These are phyloP conservation scores for Pipistrellus pygmaeus DNA, from an alignment of 2,797 vertebrate genomes.

Conservation along the genomic window DNA sequence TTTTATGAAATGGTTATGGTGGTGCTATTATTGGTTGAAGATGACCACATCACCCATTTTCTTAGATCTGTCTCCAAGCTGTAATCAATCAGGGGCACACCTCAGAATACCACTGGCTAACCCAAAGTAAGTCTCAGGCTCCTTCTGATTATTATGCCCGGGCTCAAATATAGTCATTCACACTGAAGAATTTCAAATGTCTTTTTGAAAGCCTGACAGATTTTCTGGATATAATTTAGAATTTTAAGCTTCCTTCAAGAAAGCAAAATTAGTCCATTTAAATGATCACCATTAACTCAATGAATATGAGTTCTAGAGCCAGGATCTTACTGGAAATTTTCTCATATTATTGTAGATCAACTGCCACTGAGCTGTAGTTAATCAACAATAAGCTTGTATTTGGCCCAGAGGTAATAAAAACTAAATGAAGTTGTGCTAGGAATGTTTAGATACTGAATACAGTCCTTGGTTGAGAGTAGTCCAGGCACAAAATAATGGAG, in stretches of 20 bases:
- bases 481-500: conserved; percentile 8
- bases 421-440: not conserved
- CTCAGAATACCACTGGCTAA: conserved; percentile 50
- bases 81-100: conserved; percentile 30
- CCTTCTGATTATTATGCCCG: conserved; percentile 52
- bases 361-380: not conserved
- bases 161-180: conserved; percentile 42
- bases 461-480: not conserved
- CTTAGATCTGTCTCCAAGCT: conserved; percentile 45
- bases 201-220: conserved; percentile 20
- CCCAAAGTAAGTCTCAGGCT: conserved; percentile 51
- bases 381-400: conserved; percentile 34
- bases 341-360: conserved; percentile 28
- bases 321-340: conserved; percentile 32
- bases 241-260: conserved; percentile 47
- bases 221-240: conserved; percentile 60
- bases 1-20: conserved; percentile 57
- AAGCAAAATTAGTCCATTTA: conserved; percentile 54
- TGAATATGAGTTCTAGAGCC: conserved; percentile 49
- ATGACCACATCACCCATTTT: conserved; percentile 57
- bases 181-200: conserved; percentile 44
- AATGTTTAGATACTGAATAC: conserved; percentile 8
- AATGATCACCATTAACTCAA: conserved; percentile 33
- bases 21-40: conserved; percentile 41
- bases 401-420: conserved; percentile 30